Evolutionary conservation across 2,797 vertebrate species (phyloP), one percentile per base, ranked within the genome.

Genomic region (Gobio occitaniae): DNA sequence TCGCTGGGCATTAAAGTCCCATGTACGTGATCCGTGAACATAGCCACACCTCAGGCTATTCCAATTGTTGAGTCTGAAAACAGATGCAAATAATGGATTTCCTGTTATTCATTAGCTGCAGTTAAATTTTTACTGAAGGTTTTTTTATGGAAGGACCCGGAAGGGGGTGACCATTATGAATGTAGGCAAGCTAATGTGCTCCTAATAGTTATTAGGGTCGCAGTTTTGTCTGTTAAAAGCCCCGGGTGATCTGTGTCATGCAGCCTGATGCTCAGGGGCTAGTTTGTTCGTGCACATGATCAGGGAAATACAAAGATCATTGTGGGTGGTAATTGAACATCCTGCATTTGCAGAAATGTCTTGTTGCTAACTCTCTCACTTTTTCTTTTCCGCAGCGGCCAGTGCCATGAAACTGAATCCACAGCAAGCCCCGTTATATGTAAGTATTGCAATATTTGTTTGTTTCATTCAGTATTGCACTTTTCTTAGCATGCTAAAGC

Each of bases 381-480:
- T 13, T 86, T 25, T 89, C 71, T 90, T 86, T 74, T 89, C 74
- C 76, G 3, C 92, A 97, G 96, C 93, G 89, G 94, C 95, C 92
- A 93, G 94, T 94, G 94, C 95, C 96, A 98, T 98, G 97, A 98
- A 97, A 96, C 96, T 98, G 93, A 97, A 96, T 95, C 97, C 97
- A 93, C 95, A 95, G 82, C 96, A 97, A 95, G 97, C 96, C 93
- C 97, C 97, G 0, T 92, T 98, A 92, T 98, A 97, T 95, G 97
- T 98, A 90, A 98, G 97, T 98, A 92, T 87, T 16, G 2, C 13
- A 15, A 44, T 36, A 38, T 72, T 71, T 65, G 3, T 72, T 61
- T n/a, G 0, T 74, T 82, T 50, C 36, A 81, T n/a, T 47, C 41
- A 36, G 38, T 65, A 32, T 25, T 16, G 63, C 29, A 32, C 61